Percentiles rank a stretch among this genome's conserved stretches.
Conservation (phyloP, 1,140 invertebrate genomes). For the Amphibalanus amphitrite region DNA sequence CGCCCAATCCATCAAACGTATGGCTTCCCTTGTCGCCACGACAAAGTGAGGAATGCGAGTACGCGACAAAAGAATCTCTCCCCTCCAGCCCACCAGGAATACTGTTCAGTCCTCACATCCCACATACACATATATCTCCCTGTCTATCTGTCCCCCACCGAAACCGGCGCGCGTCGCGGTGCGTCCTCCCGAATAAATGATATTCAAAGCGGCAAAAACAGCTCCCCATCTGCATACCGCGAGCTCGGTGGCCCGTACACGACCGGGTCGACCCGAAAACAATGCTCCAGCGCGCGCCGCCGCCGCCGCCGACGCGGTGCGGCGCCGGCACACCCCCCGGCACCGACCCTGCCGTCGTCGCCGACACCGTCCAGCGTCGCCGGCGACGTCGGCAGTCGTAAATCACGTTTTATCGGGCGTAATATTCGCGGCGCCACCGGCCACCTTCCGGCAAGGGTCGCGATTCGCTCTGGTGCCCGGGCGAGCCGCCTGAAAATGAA, state of each 20-base stretch:
- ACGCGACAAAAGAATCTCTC: neutral
- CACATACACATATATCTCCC: too few species aligned
- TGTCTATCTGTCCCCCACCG: too few species aligned
- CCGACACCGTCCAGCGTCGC: neutral
- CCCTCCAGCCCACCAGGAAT: neutral
- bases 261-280: neutral
- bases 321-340: too few species aligned
- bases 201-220: neutral
- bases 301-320: neutral
- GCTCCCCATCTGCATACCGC: neutral
- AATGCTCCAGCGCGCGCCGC: neutral
- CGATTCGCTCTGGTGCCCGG: too few species aligned
- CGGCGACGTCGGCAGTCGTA: neutral
- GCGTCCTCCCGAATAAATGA: neutral
- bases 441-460: neutral
- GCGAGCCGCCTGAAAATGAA: neutral
- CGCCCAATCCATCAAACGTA: too few species aligned
- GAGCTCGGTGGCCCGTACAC: neutral
- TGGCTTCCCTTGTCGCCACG: neutral
- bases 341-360: too few species aligned
- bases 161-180: too few species aligned
- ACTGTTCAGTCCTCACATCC: too few species aligned
- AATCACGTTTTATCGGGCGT: neutral
- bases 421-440: neutral
- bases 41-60: neutral